A percentile compares a stretch with the other conserved stretches of the same genome.
Evolutionary conservation across 2,113 vertebrate genomes (phyloP).

Genomic region (Channa argus): DNA sequence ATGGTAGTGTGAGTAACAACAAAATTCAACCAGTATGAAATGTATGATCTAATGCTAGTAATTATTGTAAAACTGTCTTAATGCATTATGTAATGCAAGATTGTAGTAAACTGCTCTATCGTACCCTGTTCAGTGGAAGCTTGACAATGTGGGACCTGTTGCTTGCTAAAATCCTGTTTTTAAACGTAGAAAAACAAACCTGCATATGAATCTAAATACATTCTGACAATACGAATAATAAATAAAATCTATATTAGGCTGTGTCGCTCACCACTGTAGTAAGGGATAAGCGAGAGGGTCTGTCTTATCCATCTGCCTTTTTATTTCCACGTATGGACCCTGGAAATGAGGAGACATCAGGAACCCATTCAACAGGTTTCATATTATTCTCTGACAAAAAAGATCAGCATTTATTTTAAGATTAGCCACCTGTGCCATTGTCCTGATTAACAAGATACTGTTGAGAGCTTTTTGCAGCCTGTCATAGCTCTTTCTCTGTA

Average conservation of each 20-base stretch:
- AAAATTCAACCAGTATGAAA: background rate
- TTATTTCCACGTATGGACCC: conserved; percentile 96
- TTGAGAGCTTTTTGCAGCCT: conserved; percentile 94
- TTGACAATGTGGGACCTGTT: conserved; percentile 98
- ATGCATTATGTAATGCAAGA: no score
- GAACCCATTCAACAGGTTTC: background rate
- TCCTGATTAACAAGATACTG: conserved; percentile 92
- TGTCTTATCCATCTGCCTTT: conserved; percentile 96
- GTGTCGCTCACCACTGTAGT: conserved; percentile 89
- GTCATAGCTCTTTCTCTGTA: conserved; percentile 94
- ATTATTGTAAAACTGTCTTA: no score
- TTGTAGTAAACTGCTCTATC: conserved; percentile 32
- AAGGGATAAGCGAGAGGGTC: conserved; percentile 94
- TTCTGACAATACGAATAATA: background rate
- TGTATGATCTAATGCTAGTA: background rate
- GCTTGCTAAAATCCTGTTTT: conserved; percentile 93
- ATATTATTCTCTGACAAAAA: background rate
- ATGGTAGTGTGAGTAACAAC: conserved; percentile 6
- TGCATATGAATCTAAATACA: conserved; percentile 18
- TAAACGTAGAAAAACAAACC: conserved; percentile 51
- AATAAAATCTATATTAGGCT: background rate
- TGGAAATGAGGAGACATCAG: conserved; percentile 55
- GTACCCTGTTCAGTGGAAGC: conserved; percentile 94
- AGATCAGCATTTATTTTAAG: background rate
- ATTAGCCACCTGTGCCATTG: conserved; percentile 91